Base-by-base conservation (phyloP, 2,797 vertebrate species). In the Euthynnus affinis region DNA sequence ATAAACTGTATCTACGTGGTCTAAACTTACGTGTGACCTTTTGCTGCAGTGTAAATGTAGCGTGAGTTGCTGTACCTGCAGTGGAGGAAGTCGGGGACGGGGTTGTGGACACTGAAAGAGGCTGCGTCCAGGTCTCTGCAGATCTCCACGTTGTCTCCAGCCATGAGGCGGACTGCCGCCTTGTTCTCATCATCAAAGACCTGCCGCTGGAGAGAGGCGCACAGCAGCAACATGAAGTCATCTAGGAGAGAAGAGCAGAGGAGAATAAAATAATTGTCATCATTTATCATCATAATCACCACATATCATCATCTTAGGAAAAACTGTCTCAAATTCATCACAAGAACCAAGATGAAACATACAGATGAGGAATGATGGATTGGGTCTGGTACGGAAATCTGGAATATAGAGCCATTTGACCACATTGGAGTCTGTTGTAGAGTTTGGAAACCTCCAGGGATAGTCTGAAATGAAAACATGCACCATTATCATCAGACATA, bases 371-470 rank as follows among this genome's bases (percentile, higher is more conserved):
- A 99, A 99, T 62, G 94, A 84, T 1, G 98, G 90, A 82, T 96
- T 96, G 71, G 98, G 98, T 32, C 79, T 91, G 70, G 95, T 96
- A 78, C 85, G 94, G 91, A 99, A 99, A 83, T 99, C 98, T 60
- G 98, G 98, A 79, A 99, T 94, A 77, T 97, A 99, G 65, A 99
- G 94, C 98, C 98, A 99, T 90, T 98, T 99, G 89, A 99, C 96
- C 91, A 99, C 96, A 48, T 98, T 98, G 81, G 97, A 96, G 59
- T 97, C 94, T 62, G 96, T 95, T 34, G 80, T 86, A 65, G 96
- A 94, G 70, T 85, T 91, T 49, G 94, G 93, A 91, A 94, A 96
- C 87, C 98, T 97, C 98, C 98, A 99, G 3, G 98, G 98, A 85
- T 99, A 99, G 66, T 98, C 98, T 99, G 94, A 20, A 92, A 92